A percentile compares a stretch with the other conserved stretches of the same genome.
Conservation (phyloP, 2,888 invertebrate genomes). For the Parasteatoda lunata region DNA sequence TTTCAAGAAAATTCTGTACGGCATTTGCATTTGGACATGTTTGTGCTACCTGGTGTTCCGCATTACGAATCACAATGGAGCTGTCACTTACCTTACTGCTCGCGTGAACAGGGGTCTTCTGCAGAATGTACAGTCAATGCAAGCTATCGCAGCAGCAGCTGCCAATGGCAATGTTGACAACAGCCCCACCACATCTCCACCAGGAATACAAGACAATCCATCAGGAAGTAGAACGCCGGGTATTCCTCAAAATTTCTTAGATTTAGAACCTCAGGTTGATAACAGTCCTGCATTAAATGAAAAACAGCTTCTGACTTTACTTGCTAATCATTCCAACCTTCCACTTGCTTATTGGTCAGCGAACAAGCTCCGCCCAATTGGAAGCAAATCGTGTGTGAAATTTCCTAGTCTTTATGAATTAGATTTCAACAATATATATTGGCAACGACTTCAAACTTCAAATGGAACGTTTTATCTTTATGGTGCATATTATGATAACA, state of each 20-base stretch:
- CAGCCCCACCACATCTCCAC: constrained; percentile 48
- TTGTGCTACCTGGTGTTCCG: constrained; percentile 70
- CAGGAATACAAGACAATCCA: constrained; percentile 42
- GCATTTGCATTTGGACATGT: constrained; percentile 70
- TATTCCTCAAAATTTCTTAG: constrained; percentile 72
- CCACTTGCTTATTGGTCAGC: constrained; percentile 90
- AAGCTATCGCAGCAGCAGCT: constrained; percentile 40
- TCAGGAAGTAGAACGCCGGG: constrained; percentile 50
- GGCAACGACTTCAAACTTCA: constrained; percentile 88
- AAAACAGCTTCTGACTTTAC: constrained; percentile 75
- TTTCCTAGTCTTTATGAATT: constrained; percentile 88
- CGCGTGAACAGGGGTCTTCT: constrained; percentile 69
- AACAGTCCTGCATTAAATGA: constrained; percentile 80
- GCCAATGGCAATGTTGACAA: constrained; percentile 20
- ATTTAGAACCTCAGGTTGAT: constrained; percentile 79
- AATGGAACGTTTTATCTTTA: constrained; percentile 88
- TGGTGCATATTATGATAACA: constrained; percentile 90
- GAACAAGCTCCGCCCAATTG: constrained; percentile 81
- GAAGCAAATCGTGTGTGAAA: constrained; percentile 75
- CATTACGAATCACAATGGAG: constrained; percentile 61
- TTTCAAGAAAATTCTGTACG: constrained; percentile 70
- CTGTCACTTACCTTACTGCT: constrained; percentile 66
- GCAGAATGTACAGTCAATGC: constrained; percentile 68
- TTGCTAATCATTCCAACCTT: constrained; percentile 81
- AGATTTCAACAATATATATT: constrained; percentile 94